Base-by-base conservation (phyloP, 2,113 vertebrate genomes). In the Lycocorax pyrrhopterus region DNA sequence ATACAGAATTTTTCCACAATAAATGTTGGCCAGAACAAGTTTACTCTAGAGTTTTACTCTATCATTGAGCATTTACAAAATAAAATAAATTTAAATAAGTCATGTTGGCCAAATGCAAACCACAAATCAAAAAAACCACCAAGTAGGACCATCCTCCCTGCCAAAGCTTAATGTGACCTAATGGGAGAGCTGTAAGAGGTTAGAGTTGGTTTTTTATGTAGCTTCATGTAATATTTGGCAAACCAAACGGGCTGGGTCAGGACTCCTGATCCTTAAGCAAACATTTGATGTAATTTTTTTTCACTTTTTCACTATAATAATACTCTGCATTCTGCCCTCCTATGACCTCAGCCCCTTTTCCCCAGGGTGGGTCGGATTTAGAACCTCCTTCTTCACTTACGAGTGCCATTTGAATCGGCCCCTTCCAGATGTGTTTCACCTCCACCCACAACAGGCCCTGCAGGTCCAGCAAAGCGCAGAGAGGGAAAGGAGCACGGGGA, bases 91-190 rank as follows among this genome's bases (percentile, higher is more conserved):
- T 98, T 97, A 96, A 98, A 97, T 91, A 97, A 95, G 91, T 47
- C 87, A 96, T 77, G 96, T 97, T 96, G 97, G 97, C 98, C 97
- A 98, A 98, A 97, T 96, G 93, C 96, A 98, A 98, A 98, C 98
- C 98, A 97, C 98, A 98, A 98, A 97, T 98, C 97, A 98, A 95
- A 98, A 98, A 98, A 98, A 97, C 97, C 97, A 98, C 97, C 97
- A 96, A 97, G 97, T 96, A 96, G 85, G 97, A 92, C 97, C 96
- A 96, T 96, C 93, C 87, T 87, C 62, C 46, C 95, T 98, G 98
- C 97, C 98, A 98, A 97, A 97, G 89, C 95, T 97, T 97, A 98
- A 98, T 98, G 94, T 96, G 97, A 97, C 96, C 97, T 98, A 98
- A 98, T 96, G 96, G 96, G 97, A 97, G 97, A 97, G 96, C 95